These are phyloP conservation scores for Protosalanx chinensis DNA, from an alignment of 2,797 vertebrate species.

Conservation along the genomic window DNA sequence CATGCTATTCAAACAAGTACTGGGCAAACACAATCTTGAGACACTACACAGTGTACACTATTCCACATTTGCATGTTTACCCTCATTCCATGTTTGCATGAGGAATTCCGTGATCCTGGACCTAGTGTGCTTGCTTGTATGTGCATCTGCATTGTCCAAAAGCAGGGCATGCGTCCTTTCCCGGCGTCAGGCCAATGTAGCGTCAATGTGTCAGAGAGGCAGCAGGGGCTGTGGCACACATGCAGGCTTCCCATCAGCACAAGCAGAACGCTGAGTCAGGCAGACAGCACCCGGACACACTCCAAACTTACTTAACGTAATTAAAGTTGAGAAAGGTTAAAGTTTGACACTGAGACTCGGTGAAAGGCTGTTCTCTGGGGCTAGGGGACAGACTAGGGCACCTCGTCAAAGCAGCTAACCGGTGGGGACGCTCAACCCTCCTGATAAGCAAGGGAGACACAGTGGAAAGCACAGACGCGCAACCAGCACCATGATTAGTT, in stretches of 20 bases:
- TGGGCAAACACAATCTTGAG: constrained; percentile 9
- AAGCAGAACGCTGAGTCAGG: constrained; percentile 65
- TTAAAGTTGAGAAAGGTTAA: constrained; percentile 87
- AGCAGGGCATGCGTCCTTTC: constrained; percentile 39
- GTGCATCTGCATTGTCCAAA: constrained; percentile 20
- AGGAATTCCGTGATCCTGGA: neutral
- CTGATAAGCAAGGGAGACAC: constrained; percentile 69
- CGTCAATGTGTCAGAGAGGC: constrained; percentile 70
- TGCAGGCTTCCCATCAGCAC: constrained; percentile 74
- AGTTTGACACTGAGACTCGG: constrained; percentile 73
- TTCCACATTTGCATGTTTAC: neutral
- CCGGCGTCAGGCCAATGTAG: constrained; percentile 64
- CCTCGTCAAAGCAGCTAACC: constrained; percentile 74
- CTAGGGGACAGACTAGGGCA: constrained; percentile 66
- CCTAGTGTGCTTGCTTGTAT: neutral
- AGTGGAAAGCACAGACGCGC: constrained; percentile 54
- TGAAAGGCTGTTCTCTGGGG: constrained; percentile 72
- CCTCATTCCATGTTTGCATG: neutral
- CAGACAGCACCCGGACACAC: constrained; percentile 73
- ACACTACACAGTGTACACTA: constrained; percentile 17
- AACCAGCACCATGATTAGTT: constrained; percentile 65
- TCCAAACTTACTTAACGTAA: constrained; percentile 80
- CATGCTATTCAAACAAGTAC: constrained; percentile 11
- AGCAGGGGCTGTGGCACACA: constrained; percentile 73
- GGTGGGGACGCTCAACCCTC: constrained; percentile 53